Percentiles rank a stretch among this genome's conserved stretches.
These are phyloP conservation scores for Luperina nickerlii DNA, from an alignment of 2,888 invertebrate species.

Conservation along the genomic window DNA sequence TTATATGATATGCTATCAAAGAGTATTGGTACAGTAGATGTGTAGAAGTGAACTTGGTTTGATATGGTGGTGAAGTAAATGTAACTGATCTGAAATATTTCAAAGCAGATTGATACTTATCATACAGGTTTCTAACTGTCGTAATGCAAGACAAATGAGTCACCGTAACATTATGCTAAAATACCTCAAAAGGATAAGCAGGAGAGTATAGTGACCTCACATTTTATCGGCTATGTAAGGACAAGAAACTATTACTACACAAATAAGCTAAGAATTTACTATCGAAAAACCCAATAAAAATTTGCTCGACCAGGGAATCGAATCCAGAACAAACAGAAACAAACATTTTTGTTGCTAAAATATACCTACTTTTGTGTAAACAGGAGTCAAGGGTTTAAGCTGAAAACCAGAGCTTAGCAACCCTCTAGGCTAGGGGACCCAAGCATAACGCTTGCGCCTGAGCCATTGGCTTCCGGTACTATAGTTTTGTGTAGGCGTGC, in stretches of 20 bases:
- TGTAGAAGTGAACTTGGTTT: constrained; percentile 6
- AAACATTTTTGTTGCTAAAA: background rate
- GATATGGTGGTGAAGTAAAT: background rate
- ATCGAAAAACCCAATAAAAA: background rate
- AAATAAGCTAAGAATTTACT: background rate
- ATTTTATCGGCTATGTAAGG: background rate
- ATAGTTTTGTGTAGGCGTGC: background rate
- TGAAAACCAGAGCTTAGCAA: too few species aligned
- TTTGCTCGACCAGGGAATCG: background rate
- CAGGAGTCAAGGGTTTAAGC: too few species aligned
- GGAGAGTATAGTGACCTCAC: background rate
- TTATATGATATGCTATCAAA: constrained; percentile 12
- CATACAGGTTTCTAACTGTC: background rate
- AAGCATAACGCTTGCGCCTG: too few species aligned
- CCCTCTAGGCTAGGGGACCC: too few species aligned
- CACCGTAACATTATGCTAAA: background rate
- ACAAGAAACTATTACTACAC: background rate
- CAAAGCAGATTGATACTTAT: too few species aligned
- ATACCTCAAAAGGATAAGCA: background rate
- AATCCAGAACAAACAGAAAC: background rate
- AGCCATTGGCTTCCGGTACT: background rate
- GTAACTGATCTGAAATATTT: background rate
- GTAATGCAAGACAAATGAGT: background rate
- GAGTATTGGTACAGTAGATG: background rate
- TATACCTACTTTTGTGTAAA: background rate